Conservation (phyloP, 2,888 invertebrate genomes). For the Pediacus dermestoides region DNA sequence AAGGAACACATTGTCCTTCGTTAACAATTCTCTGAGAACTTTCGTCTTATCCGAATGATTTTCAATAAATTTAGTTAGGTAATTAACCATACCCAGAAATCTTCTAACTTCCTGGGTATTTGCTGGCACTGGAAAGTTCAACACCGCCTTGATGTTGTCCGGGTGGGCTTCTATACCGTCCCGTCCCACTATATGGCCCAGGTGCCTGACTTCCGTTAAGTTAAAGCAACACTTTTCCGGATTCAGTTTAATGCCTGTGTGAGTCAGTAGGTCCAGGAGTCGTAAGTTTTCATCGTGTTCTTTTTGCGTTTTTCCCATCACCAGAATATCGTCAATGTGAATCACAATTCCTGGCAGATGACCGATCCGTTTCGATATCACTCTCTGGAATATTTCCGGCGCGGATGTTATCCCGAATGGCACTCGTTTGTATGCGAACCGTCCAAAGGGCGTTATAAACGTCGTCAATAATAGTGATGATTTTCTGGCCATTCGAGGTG, state of each 20-base stretch:
- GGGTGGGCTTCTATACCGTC: conserved; percentile 14
- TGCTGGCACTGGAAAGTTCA: conserved; percentile 8
- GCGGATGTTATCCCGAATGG: conserved; percentile 16
- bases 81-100: conserved; percentile 27
- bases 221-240: conserved; percentile 32
- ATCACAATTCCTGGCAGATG: conserved; percentile 7
- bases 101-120: conserved; percentile 9
- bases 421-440: conserved; percentile 13
- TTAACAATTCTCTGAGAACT: conserved; percentile 20
- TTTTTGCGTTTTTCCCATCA: conserved; percentile 10
- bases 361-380: conserved; percentile 1
- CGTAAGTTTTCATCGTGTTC: conserved; percentile 14
- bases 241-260: conserved; percentile 27
- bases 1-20: conserved; percentile 13
- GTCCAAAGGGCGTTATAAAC: conserved; percentile 19
- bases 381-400: conserved; percentile 13
- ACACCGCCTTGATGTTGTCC: conserved; percentile 4
- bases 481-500: conserved; percentile 20
- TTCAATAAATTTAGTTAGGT: conserved; percentile 25
- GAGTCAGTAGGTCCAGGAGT: conserved; percentile 8
- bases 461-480: conserved; percentile 11
- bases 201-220: conserved; percentile 23
- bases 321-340: conserved; percentile 17
- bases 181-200: conserved; percentile 30
- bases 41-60: conserved; percentile 19